Evolutionary conservation across 2,113 vertebrate genomes (phyloP), one percentile per base, ranked within the genome.

Genomic region (Tragelaphus strepsiceros): DNA sequence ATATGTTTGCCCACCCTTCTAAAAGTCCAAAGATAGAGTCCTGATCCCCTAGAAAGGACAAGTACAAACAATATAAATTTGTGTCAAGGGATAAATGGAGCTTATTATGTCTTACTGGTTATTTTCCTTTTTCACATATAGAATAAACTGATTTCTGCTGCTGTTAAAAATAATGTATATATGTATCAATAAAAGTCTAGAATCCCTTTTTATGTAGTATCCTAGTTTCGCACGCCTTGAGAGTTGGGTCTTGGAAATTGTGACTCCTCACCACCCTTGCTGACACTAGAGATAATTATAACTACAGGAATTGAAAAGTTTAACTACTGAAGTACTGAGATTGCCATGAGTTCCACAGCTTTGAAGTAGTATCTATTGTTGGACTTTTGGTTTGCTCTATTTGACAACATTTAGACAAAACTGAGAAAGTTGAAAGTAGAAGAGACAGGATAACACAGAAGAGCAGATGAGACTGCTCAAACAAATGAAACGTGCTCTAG

Each of bases 121-220:
- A 98, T 97, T 98, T 61, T 95, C 96, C 32, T 96, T 97, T 98
- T 96, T 91, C 94, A 97, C 28, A 24, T 98, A 97, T 88, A 89
- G 87, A 96, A 98, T 96, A 92, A 96, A 96, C 97, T 98, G 94
- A 98, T 98, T 97, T 98, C 95, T 96, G 91, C 89, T 82, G 94
- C 94, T 90, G 81, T 91, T 83, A 30, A 10, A 49, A 15, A 28
- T 43, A 4, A 78, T 0, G 9, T 19, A 32, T 19, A 17, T 51
- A 81, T 51, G 3, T 13, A 81, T 51, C 7, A 71, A 21, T 59
- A 87, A 62, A 95, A 92, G 1, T 6, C 28, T 84, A 59, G 30
- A 35, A 74, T 54, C 87, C n/a, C 85, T 74, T 85, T 67, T 59
- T 46, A 24, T 21, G 4, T 16, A 51, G 49, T 64, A 62, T 21